A percentile compares a stretch with the other conserved stretches of the same genome.
Evolutionary conservation across 2,113 vertebrate genomes (phyloP).

Genomic region (Strix uralensis): DNA sequence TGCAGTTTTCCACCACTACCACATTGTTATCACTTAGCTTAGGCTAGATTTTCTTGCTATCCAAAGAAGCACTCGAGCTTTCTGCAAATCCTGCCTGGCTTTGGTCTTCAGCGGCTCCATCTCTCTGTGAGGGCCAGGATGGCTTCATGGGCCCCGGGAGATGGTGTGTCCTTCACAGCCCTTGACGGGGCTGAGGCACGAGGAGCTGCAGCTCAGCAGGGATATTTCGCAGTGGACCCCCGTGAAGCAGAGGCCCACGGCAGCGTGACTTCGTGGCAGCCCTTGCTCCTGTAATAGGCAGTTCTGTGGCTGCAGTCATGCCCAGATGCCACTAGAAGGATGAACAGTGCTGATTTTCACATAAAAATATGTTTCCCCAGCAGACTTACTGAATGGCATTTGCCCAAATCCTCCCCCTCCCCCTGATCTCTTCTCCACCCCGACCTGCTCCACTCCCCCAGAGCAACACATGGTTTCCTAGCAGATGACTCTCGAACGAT

Average conservation of each 20-base stretch:
- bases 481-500: neutral
- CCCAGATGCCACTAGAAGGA: neutral
- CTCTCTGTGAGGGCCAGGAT: neutral
- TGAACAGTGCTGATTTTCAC: neutral
- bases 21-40: neutral
- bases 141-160: neutral
- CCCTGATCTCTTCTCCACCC: neutral
- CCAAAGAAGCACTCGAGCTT: neutral
- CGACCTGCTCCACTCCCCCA: neutral
- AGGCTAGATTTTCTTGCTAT: neutral
- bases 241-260: too few species aligned
- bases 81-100: neutral
- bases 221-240: neutral
- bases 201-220: neutral
- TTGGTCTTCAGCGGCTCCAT: neutral
- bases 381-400: neutral
- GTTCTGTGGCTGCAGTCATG: neutral
- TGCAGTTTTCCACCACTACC: neutral
- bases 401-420: neutral
- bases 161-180: neutral
- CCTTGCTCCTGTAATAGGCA: neutral
- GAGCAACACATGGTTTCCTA: neutral
- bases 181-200: neutral
- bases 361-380: neutral
- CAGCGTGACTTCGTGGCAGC: neutral